A percentile compares a stretch with the other conserved stretches of the same genome.
phyloP scores from a whole-genome alignment of 2,888 invertebrate species.

The Allacma fusca region DNA sequence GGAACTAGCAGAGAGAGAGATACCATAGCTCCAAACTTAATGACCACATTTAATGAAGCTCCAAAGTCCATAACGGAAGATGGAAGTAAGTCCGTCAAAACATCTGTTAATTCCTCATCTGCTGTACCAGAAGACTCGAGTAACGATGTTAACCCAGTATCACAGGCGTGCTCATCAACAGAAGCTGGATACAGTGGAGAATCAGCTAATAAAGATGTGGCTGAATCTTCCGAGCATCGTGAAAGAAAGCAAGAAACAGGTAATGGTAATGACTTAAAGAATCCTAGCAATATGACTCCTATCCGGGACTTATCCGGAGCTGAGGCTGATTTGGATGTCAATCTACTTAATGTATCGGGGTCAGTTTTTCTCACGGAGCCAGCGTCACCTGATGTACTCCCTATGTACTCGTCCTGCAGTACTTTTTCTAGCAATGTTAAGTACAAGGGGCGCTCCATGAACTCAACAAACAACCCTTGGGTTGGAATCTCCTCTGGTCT shows the following conservation, averaged over 20 bases:
- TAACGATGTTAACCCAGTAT: too few species aligned
- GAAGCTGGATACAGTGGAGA: background rate
- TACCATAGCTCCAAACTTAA: background rate
- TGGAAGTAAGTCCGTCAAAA: constrained; percentile 6
- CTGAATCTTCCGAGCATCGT: background rate
- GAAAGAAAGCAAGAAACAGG: background rate
- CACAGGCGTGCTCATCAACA: too few species aligned
- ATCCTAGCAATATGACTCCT: background rate
- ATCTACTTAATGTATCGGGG: constrained; percentile 2
- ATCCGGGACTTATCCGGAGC: constrained; percentile 3
- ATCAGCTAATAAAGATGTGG: background rate
- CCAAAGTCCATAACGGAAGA: constrained; percentile 10
- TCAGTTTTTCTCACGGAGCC: background rate
- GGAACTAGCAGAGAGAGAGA: background rate
- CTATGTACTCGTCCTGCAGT: background rate
- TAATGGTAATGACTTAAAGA: background rate
- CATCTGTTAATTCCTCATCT: too few species aligned
- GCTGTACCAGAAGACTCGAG: too few species aligned
- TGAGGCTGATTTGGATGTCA: constrained; percentile 8
- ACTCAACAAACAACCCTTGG: constrained; percentile 22
- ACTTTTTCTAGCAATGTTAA: constrained; percentile 8
- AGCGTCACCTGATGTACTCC: background rate
- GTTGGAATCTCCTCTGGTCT: background rate
- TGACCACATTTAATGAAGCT: constrained; percentile 10
- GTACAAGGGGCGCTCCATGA: constrained; percentile 19